Evolutionary conservation across 92 coral and sea anemone species (phyloP).

Genomic region (Meandrina meandrites): DNA sequence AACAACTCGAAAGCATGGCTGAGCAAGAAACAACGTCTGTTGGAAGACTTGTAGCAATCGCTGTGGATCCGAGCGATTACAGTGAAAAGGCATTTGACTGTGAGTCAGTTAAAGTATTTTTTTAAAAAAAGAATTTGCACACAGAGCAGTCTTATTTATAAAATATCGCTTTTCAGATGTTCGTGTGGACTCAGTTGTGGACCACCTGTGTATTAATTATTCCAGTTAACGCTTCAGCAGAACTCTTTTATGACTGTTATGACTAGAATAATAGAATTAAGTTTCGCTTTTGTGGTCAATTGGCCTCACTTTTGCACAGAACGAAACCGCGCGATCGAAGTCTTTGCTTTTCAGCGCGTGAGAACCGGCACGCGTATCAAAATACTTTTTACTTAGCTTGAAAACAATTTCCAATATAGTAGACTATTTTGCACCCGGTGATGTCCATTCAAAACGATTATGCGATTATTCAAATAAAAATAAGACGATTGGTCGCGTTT

Average conservation of each 20-base stretch:
- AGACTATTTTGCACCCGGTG: too few relatives aligned
- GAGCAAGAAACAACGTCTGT: background rate
- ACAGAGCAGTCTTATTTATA: background rate
- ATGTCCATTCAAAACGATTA: too few relatives aligned
- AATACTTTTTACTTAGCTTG: too few relatives aligned
- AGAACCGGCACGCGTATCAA: background rate
- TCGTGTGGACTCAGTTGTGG: background rate
- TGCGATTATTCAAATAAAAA: too few relatives aligned
- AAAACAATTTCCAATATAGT: too few relatives aligned
- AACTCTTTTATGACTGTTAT: background rate
- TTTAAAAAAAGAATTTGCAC: too few relatives aligned
- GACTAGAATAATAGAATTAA: background rate
- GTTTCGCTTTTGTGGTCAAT: background rate
- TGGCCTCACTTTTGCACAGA: too few relatives aligned
- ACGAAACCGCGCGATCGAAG: background rate
- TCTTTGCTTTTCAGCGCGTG: background rate
- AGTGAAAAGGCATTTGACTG: constrained; percentile 70
- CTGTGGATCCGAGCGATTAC: constrained; percentile 61
- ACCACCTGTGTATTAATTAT: background rate
- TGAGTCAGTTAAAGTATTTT: constrained; percentile 53
- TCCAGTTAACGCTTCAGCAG: background rate
- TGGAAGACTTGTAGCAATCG: constrained; percentile 51
- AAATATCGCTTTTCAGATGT: background rate
- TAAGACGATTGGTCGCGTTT: background rate
- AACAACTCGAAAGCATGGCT: background rate